Evolutionary conservation across 2,888 invertebrate species (phyloP), one percentile per base, ranked within the genome.

Genomic region (Anagyrus pseudococci): DNA sequence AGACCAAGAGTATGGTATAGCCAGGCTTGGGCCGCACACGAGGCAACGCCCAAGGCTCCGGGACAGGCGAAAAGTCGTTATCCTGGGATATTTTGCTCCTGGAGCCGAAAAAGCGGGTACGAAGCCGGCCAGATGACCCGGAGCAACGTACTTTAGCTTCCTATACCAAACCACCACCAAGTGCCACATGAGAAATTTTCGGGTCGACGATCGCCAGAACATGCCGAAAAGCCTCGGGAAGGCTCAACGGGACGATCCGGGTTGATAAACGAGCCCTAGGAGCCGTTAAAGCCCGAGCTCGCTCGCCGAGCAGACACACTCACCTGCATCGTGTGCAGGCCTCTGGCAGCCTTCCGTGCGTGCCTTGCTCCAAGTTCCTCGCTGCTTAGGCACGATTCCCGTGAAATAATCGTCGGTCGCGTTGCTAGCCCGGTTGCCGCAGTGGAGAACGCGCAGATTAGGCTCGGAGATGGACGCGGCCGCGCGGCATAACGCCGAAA

Each of bases 141-240:
- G 74, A 73, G 72, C 72, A 71, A 70, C 67, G 68, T 64, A 71
- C 74, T 75, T 76, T 73, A 70, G 67, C 68, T 68, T 25, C 10
- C 70, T 75, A 77, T 74, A 79, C 78, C 80, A 80, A 79, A 79
- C 75, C 75, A 63, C 77, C 79, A 76, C 71, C 69, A 68, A 64
- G 66, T 66, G 62, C 58, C 67, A 67, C 68, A 67, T 69, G 64
- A 68, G 64, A 53, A 70, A 72, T 59, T 65, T 59, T 52, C 66
- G 50, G 26, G 40, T 65, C 46, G 52, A 50, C 48, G 58, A 70
- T 33, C 57, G 54, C 67, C 15, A 29, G 59, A 26, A 56, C 43
- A 64, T 43, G 53, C 40, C 33, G 66, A 58, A 65, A 64, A 70
- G 65, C 68, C 55, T 64, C 69, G 66, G 56, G 66, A 70, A 70